These are phyloP conservation scores for Nezara viridula DNA, from an alignment of 2,888 invertebrate genomes.

Conservation along the genomic window DNA sequence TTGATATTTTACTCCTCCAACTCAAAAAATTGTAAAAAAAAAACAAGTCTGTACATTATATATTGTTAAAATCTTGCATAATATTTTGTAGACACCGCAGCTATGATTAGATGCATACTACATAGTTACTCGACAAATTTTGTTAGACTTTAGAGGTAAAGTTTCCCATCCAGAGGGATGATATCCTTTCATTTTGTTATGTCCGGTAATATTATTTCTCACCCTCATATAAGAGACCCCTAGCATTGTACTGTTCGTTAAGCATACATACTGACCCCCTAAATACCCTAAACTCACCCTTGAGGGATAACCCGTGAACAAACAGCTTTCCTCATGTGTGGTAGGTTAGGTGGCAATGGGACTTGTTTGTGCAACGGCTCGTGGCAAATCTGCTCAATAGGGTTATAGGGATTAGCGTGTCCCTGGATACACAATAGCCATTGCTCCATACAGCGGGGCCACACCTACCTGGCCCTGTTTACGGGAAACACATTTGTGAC, in stretches of 20 bases:
- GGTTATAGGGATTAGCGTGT: conserved; percentile 41
- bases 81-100: too few species aligned
- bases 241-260: not conserved
- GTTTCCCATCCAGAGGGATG: too few species aligned
- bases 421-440: conserved; percentile 34
- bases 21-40: too few species aligned
- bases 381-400: conserved; percentile 33
- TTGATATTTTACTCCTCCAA: too few species aligned
- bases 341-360: not conserved
- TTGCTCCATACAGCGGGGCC: not conserved
- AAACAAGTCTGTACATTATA: too few species aligned
- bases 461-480: conserved; percentile 5
- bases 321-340: conserved; percentile 22
- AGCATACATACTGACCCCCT: not conserved
- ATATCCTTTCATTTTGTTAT: too few species aligned
- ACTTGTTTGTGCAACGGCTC: conserved; percentile 43
- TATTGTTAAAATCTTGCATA: too few species aligned
- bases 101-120: too few species aligned
- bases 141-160: too few species aligned
- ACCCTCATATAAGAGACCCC: not conserved
- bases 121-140: too few species aligned
- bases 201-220: not conserved
- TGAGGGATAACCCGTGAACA: conserved; percentile 18
- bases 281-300: not conserved
- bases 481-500: conserved; percentile 29